phyloP scores from a whole-genome alignment of 2,888 invertebrate species.

The Conus canariensis region DNA sequence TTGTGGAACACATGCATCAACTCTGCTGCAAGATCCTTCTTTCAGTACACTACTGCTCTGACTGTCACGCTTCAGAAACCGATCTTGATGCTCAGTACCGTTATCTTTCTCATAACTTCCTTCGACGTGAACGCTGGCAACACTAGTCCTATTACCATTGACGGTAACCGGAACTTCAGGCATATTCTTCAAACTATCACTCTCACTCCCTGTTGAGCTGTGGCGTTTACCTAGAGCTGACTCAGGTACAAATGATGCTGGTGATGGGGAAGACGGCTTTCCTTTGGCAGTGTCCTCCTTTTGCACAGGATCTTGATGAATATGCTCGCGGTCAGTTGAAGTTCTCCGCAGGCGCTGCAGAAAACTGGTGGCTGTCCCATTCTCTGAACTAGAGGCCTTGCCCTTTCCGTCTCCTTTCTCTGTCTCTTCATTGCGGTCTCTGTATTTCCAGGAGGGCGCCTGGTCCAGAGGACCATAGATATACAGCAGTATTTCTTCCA shows the following conservation, averaged over 20 bases:
- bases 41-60: background rate
- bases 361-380: background rate
- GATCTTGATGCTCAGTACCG: background rate
- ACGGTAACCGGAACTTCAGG: background rate
- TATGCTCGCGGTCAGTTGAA: background rate
- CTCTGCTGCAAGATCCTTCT: background rate
- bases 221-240: background rate
- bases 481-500: slow-evolving; percentile 54
- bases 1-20: background rate
- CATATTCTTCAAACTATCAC: background rate
- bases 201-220: background rate
- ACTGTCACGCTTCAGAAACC: background rate
- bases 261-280: background rate
- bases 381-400: slow-evolving; percentile 5
- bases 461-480: slow-evolving; percentile 58
- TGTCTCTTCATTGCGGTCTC: slow-evolving; percentile 33
- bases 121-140: background rate
- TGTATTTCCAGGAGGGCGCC: slow-evolving; percentile 53
- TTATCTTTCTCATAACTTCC: background rate
- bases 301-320: too few relatives aligned
- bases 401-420: slow-evolving; percentile 31
- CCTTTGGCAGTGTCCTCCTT: background rate
- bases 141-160: background rate
- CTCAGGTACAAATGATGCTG: background rate
- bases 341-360: background rate